These are phyloP conservation scores for Natator depressus DNA, from an alignment of 2,113 vertebrate species.

Conservation along the genomic window DNA sequence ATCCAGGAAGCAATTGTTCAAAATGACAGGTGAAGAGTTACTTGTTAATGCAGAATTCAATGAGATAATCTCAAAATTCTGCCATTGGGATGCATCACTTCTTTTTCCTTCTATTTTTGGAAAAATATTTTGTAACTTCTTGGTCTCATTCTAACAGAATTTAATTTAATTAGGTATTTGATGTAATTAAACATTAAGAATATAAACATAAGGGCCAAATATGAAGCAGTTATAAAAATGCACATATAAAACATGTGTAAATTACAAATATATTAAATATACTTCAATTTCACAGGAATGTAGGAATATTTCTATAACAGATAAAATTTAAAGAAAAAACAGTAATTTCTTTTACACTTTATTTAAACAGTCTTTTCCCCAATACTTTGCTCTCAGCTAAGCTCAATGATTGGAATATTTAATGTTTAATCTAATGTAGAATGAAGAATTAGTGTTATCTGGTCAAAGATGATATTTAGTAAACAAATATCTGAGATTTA, in stretches of 20 bases:
- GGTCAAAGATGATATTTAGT: neutral
- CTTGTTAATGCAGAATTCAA: neutral
- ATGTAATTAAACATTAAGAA: conserved; percentile 22
- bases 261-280: neutral
- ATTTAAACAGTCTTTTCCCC: neutral
- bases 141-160: conserved; percentile 12
- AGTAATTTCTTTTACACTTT: conserved; percentile 1
- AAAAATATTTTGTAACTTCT: conserved; percentile 22
- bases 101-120: fast-evolving
- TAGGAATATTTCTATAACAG: neutral
- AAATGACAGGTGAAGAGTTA: neutral
- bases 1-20: neutral
- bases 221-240: conserved; percentile 6
- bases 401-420: neutral
- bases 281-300: neutral
- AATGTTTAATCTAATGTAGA: conserved; percentile 19
- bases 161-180: conserved; percentile 16
- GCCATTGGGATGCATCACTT: neutral
- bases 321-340: neutral
- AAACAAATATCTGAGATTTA: neutral
- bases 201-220: conserved; percentile 3
- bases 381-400: neutral
- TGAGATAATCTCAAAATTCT: conserved; percentile 9
- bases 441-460: conserved; percentile 6
- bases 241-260: conserved; percentile 1